phyloP scores from a whole-genome alignment of 1,140 invertebrate species.

The Megathymus violae region DNA sequence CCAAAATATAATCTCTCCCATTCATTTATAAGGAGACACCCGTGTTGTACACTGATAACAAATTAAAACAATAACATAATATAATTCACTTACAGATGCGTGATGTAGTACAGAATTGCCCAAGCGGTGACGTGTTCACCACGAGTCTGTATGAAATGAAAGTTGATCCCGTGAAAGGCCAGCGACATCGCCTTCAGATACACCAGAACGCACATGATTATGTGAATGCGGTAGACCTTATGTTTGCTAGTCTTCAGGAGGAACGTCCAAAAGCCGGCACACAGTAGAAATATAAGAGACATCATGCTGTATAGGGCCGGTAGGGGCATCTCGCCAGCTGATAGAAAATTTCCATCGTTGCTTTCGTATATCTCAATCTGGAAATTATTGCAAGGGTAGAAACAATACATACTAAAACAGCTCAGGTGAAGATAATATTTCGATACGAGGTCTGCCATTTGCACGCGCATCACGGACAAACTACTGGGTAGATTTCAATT shows the following conservation, averaged over 20 bases:
- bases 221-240: conserved; percentile 98
- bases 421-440: no score
- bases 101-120: conserved; percentile 98
- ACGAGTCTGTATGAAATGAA: conserved; percentile 96
- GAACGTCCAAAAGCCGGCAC: conserved; percentile 96
- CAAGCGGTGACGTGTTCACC: conserved; percentile 98
- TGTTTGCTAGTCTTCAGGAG: conserved; percentile 93
- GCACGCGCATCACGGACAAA: no score
- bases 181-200: conserved; percentile 96
- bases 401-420: no score
- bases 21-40: no score
- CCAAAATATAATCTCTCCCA: no score
- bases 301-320: conserved; percentile 96
- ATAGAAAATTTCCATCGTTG: conserved; percentile 95
- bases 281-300: conserved; percentile 94
- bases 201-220: conserved; percentile 97
- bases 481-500: no score
- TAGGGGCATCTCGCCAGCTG: conserved; percentile 98
- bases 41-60: no score
- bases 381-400: conserved; percentile 21
- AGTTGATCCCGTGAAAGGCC: conserved; percentile 98
- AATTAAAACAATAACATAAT: no score
- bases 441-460: no score
- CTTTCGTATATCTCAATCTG: conserved; percentile 94
- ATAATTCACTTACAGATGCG: conserved; percentile 90